Base-by-base conservation (phyloP, 2,113 vertebrate species). In the Cisticola juncidis region DNA sequence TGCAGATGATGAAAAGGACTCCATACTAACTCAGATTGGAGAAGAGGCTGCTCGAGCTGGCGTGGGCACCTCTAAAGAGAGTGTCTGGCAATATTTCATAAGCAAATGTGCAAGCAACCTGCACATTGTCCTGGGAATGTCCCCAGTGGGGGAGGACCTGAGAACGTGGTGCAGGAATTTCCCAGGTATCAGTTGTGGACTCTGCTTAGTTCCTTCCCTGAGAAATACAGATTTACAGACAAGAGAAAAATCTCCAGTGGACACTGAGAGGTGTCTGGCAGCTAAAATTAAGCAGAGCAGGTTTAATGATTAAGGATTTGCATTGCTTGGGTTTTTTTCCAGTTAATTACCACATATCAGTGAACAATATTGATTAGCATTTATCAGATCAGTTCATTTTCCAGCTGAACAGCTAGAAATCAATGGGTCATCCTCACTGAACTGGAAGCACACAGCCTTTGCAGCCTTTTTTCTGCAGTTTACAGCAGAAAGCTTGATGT, bases 111-210 rank as follows among this genome's bases (percentile, higher is more conserved):
- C 98, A 78, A 98, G 98, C 95, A 99, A 99, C 95, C 98, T 99
- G 58, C 99, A 99, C 90, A 98, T 99, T 28, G 98, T 99, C 70
- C 97, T 99, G 88, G 98, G 98, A 95, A 99, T 99, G 99, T 99
- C 99, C 13, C 99, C 99, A 0, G 98, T 98, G 19, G 99, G 99
- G 42, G 99, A 99, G 12, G 98, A 96, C 18, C 95, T 99, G 86
- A 98, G 99, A 95, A 99, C 96, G 4, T 98, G 99, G 88, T 99
- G 99, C 97, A 98, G 99, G 68, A 99, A 99, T 94, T 99, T 99
- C 80, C 99, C 99, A 98, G 99, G 99, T 99, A 94, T 92, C 4
- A 36, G 3, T 16, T 29, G 22, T 22, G 9, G 25, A 58, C 61
- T 25, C 9, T 60, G 26, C 40, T 58, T 83, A 13, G 7, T n/a